Conservation (phyloP, 2,888 invertebrate genomes). For the Microchrysa polita region DNA sequence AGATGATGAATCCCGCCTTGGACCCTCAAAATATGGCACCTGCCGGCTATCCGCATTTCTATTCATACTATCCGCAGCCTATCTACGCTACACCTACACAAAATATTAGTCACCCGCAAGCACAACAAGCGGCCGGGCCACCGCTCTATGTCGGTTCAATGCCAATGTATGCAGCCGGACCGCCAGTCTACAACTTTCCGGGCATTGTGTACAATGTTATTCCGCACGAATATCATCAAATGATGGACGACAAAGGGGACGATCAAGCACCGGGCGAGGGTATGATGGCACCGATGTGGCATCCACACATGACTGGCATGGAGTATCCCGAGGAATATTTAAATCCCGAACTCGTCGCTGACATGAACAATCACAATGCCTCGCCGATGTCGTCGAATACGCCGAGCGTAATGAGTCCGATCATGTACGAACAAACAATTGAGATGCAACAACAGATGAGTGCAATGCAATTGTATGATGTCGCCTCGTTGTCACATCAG, state of each 20-base stretch:
- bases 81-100: slow-evolving; percentile 56
- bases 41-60: slow-evolving; percentile 41
- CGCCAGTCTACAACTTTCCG: slow-evolving; percentile 56
- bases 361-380: slow-evolving; percentile 61
- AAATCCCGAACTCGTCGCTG: slow-evolving; percentile 53
- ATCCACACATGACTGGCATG: slow-evolving; percentile 54
- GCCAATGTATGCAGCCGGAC: slow-evolving; percentile 56
- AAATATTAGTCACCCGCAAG: slow-evolving; percentile 58
- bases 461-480: slow-evolving; percentile 62
- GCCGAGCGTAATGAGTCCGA: slow-evolving; percentile 62
- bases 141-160: slow-evolving; percentile 59
- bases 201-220: slow-evolving; percentile 58
- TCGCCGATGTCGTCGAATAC: slow-evolving; percentile 59
- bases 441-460: slow-evolving; percentile 62
- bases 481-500: slow-evolving; percentile 51
- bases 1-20: slow-evolving; percentile 52
- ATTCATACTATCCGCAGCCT: slow-evolving; percentile 46
- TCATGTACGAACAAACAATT: slow-evolving; percentile 50
- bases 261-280: slow-evolving; percentile 56
- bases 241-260: slow-evolving; percentile 56
- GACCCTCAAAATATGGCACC: slow-evolving; percentile 40
- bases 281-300: slow-evolving; percentile 58
- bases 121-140: slow-evolving; percentile 61
- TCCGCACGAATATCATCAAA: slow-evolving; percentile 57
- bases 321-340: slow-evolving; percentile 60